These are phyloP conservation scores for Mohoua ochrocephala DNA, from an alignment of 2,113 vertebrate genomes.

Conservation along the genomic window DNA sequence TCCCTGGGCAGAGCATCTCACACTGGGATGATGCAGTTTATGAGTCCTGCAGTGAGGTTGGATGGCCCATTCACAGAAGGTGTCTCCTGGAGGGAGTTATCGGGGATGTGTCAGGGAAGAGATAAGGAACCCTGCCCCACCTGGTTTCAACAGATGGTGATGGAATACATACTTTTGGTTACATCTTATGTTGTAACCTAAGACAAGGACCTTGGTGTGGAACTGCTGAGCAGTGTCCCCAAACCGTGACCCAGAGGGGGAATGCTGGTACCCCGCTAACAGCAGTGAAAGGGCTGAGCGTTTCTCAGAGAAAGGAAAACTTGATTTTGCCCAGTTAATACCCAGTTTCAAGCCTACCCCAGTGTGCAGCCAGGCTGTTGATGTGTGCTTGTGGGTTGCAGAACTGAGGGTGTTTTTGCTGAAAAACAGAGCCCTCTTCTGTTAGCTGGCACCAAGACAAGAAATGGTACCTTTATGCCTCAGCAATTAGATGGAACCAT, in stretches of 20 bases:
- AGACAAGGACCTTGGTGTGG: too few species aligned
- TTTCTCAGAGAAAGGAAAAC: not conserved
- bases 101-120: too few species aligned
- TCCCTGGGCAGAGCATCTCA: too few species aligned
- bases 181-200: too few species aligned
- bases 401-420: not conserved
- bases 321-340: not conserved
- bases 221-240: not conserved
- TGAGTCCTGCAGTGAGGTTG: too few species aligned
- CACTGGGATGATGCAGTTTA: too few species aligned
- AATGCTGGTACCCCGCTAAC: not conserved
- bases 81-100: too few species aligned
- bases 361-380: not conserved
- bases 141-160: too few species aligned
- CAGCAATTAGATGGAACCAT: not conserved
- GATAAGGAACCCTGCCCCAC: too few species aligned
- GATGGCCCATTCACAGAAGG: too few species aligned
- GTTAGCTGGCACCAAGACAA: not conserved
- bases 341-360: not conserved
- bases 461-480: not conserved
- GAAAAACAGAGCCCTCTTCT: constrained; percentile 14
- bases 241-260: too few species aligned
- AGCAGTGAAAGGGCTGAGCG: not conserved
- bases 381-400: not conserved
- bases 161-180: too few species aligned